Conservation (phyloP, 2,888 invertebrate genomes). For the Masnerella sp. region DNA sequence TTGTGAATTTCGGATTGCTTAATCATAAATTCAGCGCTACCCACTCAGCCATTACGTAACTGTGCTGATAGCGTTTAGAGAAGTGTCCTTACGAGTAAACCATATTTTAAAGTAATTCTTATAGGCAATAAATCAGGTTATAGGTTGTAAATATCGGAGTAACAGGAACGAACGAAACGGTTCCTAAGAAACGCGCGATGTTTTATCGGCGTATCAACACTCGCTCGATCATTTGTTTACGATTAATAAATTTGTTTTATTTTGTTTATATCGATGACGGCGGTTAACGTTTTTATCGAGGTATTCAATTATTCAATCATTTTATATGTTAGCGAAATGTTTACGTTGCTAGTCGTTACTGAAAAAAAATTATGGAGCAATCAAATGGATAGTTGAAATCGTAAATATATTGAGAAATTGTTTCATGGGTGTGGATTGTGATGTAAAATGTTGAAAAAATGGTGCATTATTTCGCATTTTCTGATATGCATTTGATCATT, state of each 20-base stretch:
- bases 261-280: slow-evolving; percentile 4
- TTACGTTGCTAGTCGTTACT: too few relatives aligned
- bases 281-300: too few relatives aligned
- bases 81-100: slow-evolving; percentile 44
- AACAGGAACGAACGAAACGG: slow-evolving; percentile 30
- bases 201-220: slow-evolving; percentile 21
- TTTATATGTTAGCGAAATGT: too few relatives aligned
- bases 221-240: slow-evolving; percentile 18
- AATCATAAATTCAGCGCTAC: slow-evolving; percentile 51
- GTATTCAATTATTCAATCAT: neutral
- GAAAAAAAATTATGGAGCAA: too few relatives aligned
- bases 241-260: slow-evolving; percentile 20
- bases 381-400: too few relatives aligned
- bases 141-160: slow-evolving; percentile 22
- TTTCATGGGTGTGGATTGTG: too few relatives aligned
- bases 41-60: slow-evolving; percentile 56
- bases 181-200: slow-evolving; percentile 7
- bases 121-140: slow-evolving; percentile 40
- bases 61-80: slow-evolving; percentile 40
- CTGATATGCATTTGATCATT: too few relatives aligned
- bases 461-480: too few relatives aligned
- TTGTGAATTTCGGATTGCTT: slow-evolving; percentile 42
- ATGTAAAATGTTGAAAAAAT: too few relatives aligned
- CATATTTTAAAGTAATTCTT: slow-evolving; percentile 45
- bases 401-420: too few relatives aligned